Percentiles rank a stretch among this genome's conserved stretches.
Evolutionary conservation across 2,797 vertebrate species (phyloP).

Genomic region (Scleropages formosus): DNA sequence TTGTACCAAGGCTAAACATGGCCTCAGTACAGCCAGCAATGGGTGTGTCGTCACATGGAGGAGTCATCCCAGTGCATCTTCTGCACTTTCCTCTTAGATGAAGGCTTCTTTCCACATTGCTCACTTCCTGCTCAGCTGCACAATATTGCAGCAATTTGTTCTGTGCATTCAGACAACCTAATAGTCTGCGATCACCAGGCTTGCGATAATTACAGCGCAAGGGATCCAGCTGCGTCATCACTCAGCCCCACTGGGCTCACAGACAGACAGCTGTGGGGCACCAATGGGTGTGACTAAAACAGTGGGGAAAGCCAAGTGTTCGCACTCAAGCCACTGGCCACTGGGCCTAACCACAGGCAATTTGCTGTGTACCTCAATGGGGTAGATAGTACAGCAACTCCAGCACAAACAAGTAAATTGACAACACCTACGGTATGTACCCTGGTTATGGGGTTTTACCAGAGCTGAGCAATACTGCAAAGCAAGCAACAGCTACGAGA

Average conservation of each 20-base stretch:
- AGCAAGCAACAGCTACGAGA: too few species aligned
- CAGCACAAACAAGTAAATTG: too few species aligned
- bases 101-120: constrained; percentile 44
- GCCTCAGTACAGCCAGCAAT: background rate
- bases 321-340: background rate
- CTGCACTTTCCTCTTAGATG: background rate
- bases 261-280: constrained; percentile 16
- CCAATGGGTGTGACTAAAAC: constrained; percentile 29
- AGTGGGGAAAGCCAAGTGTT: constrained; percentile 13
- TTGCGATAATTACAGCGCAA: constrained; percentile 29
- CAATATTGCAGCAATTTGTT: constrained; percentile 56
- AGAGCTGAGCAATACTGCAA: too few species aligned
- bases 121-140: constrained; percentile 62
- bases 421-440: too few species aligned
- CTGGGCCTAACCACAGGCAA: background rate
- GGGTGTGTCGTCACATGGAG: background rate
- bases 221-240: constrained; percentile 16
- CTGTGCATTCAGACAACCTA: constrained; percentile 42
- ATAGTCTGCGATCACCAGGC: constrained; percentile 35
- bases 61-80: background rate
- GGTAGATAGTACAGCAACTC: too few species aligned
- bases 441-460: too few species aligned
- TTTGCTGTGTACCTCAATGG: background rate
- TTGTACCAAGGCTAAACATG: too few species aligned
- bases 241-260: background rate